phyloP scores from a whole-genome alignment of 1,140 invertebrate species.

The Pseudomyrmex flavicornis region DNA sequence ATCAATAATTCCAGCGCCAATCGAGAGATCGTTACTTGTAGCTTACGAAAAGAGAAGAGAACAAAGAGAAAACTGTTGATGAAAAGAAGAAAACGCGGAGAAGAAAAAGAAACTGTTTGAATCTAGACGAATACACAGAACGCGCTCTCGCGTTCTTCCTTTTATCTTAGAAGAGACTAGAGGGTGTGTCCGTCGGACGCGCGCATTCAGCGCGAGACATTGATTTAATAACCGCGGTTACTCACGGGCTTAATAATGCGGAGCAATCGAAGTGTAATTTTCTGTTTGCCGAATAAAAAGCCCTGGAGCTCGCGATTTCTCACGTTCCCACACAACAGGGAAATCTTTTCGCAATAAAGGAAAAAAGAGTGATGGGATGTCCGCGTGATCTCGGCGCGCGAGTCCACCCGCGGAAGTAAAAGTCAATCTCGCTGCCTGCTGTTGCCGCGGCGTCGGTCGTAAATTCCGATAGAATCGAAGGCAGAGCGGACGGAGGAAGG shows the following conservation, averaged over 20 bases:
- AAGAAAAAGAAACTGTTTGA: background rate
- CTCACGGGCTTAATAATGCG: conserved; percentile 13
- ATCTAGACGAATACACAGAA: background rate
- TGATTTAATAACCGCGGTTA: conserved; percentile 45
- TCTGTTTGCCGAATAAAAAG: conserved; percentile 40
- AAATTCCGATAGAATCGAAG: conserved; percentile 65
- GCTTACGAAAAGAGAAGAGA: background rate
- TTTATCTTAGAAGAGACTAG: background rate
- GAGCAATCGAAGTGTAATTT: conserved; percentile 28
- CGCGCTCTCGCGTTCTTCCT: background rate
- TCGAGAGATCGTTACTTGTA: too few relatives aligned
- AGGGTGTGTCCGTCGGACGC: background rate
- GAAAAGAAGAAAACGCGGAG: background rate
- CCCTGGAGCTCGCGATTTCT: background rate
- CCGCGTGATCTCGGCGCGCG: conserved; percentile 30
- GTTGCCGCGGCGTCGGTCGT: conserved; percentile 48
- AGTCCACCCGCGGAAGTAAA: conserved; percentile 27
- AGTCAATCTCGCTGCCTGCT: conserved; percentile 66
- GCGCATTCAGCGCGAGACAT: conserved; percentile 1
- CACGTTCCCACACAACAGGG: conserved; percentile 27
- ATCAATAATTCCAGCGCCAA: background rate
- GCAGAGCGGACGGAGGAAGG: background rate
- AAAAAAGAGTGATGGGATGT: background rate
- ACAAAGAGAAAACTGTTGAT: background rate
- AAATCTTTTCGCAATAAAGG: conserved; percentile 62